Base-by-base conservation (phyloP, 2,797 vertebrate genomes). In the Hephaestus fuliginosus region DNA sequence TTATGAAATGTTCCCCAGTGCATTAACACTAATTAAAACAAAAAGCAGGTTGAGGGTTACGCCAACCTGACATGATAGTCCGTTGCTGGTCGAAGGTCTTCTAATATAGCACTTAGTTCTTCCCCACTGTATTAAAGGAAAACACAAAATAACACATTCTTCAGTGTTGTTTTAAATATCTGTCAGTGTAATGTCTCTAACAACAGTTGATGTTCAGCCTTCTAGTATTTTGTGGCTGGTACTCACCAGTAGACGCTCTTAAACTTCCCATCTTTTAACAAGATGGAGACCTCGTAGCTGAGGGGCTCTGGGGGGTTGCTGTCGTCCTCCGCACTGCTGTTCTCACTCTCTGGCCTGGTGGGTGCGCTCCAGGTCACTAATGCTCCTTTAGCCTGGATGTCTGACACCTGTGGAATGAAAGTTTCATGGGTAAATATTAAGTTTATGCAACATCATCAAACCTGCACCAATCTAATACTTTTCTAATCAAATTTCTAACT, bases 71-170 rank as follows among this genome's bases (percentile, higher is more conserved):
- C 96, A 73, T 98, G 96, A 93, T 98, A 98, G 92, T 99, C 98
- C 77, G 97, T 98, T 90, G 98, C 97, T 95, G 98, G 98, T 93
- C 96, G 97, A 90, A 98, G 96, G 92, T 97, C 96, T 92, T 97
- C 97, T 94, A 98, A 95, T 90, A 96, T 97, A 93, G 97, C 92
- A 94, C 93, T 96, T 86, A 96, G 94, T 94, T 98, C 97, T 92
- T 96, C 96, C 86, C 97, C 97, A 84, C 98, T 99, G 87, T 14
- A 43, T 74, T 58, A 86, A 70, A 66, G 18, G 81, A 49, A 56
- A 77, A 77, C 4, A 61, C 2, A 25, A 33, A 68, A 41, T 62
- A 1, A 44, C 63, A 33, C 0, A 22, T 7, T 15, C 0, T 15
- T 70, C 28, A 55, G 25, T 33, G 10, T 33, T 6, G 14, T 70